Percentiles rank a stretch among this genome's conserved stretches.
Conservation (phyloP, 2,113 vertebrate genomes). For the Oenanthe oenanthe region DNA sequence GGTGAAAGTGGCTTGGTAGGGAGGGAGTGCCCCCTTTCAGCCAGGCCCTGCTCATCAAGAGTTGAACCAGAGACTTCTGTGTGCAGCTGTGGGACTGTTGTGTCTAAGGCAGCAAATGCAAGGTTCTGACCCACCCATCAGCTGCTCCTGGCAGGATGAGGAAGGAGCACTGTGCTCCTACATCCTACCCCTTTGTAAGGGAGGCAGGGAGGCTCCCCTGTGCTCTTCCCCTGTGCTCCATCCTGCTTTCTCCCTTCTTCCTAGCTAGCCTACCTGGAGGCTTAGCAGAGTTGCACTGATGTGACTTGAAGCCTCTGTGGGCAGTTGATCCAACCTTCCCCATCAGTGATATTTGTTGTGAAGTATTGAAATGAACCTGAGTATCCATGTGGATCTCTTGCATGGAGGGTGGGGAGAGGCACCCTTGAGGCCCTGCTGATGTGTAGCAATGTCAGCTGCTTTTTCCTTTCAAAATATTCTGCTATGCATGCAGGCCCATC, state of each 20-base stretch:
- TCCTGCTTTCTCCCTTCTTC: background rate
- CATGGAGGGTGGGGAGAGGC: accelerated
- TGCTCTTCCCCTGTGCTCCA: background rate
- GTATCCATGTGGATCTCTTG: accelerated
- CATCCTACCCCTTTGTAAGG: too few relatives aligned
- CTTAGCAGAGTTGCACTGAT: background rate
- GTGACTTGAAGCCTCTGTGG: background rate
- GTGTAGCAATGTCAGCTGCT: background rate
- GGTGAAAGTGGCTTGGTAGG: background rate
- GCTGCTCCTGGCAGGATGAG: background rate
- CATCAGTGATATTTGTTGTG: background rate
- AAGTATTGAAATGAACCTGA: background rate
- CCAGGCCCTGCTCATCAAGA: background rate
- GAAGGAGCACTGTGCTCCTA: background rate
- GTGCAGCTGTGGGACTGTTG: background rate
- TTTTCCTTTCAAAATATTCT: background rate
- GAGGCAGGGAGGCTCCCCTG: background rate
- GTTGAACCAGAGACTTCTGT: background rate
- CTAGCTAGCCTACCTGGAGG: background rate
- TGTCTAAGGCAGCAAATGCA: background rate
- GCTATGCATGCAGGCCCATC: background rate
- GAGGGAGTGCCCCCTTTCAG: background rate
- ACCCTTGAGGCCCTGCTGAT: background rate
- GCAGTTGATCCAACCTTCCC: background rate
- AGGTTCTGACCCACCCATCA: background rate